Evolutionary conservation across 23 tunicate species (phyloP).

Genomic region (Oikopleura albicans): DNA sequence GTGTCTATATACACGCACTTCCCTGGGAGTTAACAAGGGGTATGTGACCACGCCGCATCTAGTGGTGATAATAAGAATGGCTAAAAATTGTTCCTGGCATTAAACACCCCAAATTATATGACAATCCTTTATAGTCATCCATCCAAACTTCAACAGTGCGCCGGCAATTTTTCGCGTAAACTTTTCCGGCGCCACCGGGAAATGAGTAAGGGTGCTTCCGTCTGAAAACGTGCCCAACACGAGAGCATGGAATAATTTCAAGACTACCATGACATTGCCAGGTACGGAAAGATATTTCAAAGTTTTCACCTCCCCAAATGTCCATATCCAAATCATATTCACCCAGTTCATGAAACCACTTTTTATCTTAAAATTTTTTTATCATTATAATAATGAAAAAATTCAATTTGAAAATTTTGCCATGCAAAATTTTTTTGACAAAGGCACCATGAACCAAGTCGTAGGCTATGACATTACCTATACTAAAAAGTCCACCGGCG

Average conservation of each 20-base stretch:
- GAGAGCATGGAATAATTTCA: constrained; percentile 62
- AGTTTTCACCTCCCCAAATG: constrained; percentile 82
- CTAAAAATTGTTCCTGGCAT: no score
- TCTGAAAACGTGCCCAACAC: constrained; percentile 78
- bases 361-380: no score
- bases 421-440: no score
- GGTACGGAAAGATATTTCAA: constrained; percentile 61
- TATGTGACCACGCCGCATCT: no score
- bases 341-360: constrained; percentile 52
- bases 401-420: no score
- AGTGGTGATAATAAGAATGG: no score
- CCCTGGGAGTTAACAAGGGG: no score
- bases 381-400: no score
- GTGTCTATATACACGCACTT: no score
- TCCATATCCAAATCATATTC: constrained; percentile 62
- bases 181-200: constrained; percentile 62
- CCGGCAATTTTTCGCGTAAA: constrained; percentile 33
- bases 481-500: constrained; percentile 69
- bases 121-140: constrained; percentile 43
- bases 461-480: no score
- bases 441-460: no score
- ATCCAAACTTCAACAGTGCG: constrained; percentile 80
- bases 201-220: constrained; percentile 61
- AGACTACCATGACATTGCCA: constrained; percentile 80
- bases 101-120: no score